Conservation (phyloP, 2,888 invertebrate species). For the Chirona hameri region DNA sequence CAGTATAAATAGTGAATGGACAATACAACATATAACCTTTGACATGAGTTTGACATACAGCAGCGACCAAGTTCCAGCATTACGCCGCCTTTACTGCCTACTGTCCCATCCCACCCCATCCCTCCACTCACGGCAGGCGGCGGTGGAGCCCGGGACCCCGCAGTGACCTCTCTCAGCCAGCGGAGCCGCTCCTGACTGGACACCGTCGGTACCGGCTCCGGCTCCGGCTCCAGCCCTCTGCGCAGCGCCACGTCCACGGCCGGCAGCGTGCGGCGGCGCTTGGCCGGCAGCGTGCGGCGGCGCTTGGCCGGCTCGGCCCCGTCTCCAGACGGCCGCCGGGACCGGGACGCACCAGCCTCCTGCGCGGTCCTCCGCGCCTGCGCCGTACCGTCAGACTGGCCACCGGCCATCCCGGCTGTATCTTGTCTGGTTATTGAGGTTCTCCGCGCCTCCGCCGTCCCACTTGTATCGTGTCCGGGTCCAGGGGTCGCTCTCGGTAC, state of each 20-base stretch:
- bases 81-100: too few species aligned
- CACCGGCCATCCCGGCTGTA: too few species aligned
- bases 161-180: background rate
- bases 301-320: background rate
- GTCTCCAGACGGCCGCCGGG: background rate
- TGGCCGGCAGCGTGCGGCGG: background rate
- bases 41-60: too few species aligned
- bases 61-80: too few species aligned
- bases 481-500: too few species aligned
- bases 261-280: background rate
- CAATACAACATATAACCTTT: too few species aligned
- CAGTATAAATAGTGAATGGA: too few species aligned
- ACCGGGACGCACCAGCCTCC: background rate
- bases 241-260: background rate
- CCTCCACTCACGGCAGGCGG: background rate
- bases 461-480: too few species aligned
- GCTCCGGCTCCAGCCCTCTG: background rate
- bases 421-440: too few species aligned
- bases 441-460: too few species aligned
- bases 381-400: too few species aligned
- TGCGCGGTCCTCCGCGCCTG: background rate
- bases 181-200: constrained; percentile 3
- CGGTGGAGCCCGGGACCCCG: background rate
- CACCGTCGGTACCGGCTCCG: background rate
- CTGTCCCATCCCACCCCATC: too few species aligned